Conservation (phyloP, 2,797 vertebrate species). For the Botia almorhae region DNA sequence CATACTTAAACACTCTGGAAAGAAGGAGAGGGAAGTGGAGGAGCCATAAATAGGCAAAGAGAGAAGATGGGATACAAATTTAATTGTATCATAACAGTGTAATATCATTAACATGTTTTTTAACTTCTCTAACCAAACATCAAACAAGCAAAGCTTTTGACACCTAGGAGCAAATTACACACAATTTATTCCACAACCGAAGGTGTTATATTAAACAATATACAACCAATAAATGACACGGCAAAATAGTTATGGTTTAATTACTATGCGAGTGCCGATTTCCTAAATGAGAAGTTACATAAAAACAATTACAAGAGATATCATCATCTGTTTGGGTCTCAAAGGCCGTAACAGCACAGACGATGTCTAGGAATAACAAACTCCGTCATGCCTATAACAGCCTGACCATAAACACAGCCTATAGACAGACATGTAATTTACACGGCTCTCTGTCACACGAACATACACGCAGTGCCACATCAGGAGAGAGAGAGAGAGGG, state of each 20-base stretch:
- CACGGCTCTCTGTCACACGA: conserved; percentile 2
- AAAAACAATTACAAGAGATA: too few relatives aligned
- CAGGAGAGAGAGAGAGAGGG: not conserved
- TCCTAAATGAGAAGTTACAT: too few relatives aligned
- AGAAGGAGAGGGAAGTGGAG: conserved; percentile 17
- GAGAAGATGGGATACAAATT: conserved; percentile 33
- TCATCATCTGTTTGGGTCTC: conserved; percentile 33
- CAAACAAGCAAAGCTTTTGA: not conserved
- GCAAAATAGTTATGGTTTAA: too few relatives aligned
- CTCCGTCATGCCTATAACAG: conserved; percentile 20
- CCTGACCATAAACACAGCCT: conserved; percentile 31
- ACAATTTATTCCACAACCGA: too few relatives aligned
- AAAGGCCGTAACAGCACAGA: not conserved
- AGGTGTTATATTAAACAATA: too few relatives aligned
- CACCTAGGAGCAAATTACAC: too few relatives aligned
- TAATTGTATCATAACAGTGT: conserved; percentile 13
- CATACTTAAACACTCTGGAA: not conserved
- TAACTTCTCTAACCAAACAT: not conserved
- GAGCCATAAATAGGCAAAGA: not conserved
- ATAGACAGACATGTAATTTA: conserved; percentile 27
- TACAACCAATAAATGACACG: too few relatives aligned
- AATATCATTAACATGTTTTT: not conserved
- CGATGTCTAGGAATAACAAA: conserved; percentile 19
- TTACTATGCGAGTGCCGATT: too few relatives aligned
- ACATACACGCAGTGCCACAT: too few relatives aligned